Conservation (phyloP, 2,113 vertebrate species). For the Notothenia rossii region DNA sequence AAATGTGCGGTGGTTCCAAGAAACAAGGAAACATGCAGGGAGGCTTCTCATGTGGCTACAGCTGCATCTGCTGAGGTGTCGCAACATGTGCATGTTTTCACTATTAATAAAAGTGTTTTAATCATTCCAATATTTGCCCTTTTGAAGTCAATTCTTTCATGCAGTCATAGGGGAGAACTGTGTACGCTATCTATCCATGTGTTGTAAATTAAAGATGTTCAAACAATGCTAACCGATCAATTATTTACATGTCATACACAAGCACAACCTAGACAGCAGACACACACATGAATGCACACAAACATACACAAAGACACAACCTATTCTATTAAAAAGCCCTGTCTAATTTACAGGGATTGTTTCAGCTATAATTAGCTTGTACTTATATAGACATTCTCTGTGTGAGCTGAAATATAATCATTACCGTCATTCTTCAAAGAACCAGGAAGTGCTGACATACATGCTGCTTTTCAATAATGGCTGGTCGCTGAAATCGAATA, state of each 20-base stretch:
- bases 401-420: constrained; percentile 35
- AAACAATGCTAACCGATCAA: constrained; percentile 46
- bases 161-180: neutral
- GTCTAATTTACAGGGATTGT: constrained; percentile 38
- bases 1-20: constrained; percentile 11
- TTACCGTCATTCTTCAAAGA: constrained; percentile 29
- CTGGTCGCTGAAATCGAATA: constrained; percentile 8
- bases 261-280: constrained; percentile 20
- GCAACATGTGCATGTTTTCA: constrained; percentile 5
- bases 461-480: neutral
- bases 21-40: constrained; percentile 12
- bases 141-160: neutral
- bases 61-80: constrained; percentile 31
- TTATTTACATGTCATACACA: constrained; percentile 51
- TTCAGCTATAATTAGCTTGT: constrained; percentile 36
- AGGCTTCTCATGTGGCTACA: constrained; percentile 22
- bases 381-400: constrained; percentile 3
- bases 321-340: constrained; percentile 6
- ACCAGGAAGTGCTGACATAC: constrained; percentile 18
- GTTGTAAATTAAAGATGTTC: constrained; percentile 51
- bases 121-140: constrained; percentile 21
- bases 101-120: neutral
- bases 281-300: constrained; percentile 8
- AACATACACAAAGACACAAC: neutral
- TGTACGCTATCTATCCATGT: constrained; percentile 8